Conservation (phyloP, 2,888 invertebrate species). For the Macrosiphum euphorbiae region DNA sequence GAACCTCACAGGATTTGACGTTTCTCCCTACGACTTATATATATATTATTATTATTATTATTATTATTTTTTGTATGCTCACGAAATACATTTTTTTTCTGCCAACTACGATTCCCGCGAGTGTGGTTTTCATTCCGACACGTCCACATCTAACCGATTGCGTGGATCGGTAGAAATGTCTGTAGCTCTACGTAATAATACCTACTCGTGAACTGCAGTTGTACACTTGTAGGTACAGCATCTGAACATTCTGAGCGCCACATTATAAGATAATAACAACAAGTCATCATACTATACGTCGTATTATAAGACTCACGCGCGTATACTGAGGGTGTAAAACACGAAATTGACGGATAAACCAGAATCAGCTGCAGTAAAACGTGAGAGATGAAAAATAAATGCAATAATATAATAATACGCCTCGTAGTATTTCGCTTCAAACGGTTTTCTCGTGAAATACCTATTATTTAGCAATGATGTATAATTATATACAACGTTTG, state of each 20-base stretch:
- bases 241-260: not conserved
- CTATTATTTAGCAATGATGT: not conserved
- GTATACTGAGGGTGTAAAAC: not conserved
- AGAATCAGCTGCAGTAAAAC: not conserved
- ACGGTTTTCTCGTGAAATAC: not conserved
- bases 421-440: not conserved
- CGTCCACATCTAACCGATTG: not conserved
- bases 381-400: not conserved
- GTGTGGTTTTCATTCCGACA: not conserved
- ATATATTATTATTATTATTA: not conserved
- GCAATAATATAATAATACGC: not conserved
- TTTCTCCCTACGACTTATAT: not conserved
- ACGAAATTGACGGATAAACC: not conserved
- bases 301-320: not conserved
- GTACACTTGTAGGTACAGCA: too few relatives aligned
- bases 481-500: not conserved
- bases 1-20: slow-evolving; percentile 24
- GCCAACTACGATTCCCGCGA: not conserved
- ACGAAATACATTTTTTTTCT: not conserved
- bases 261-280: not conserved
- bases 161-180: not conserved
- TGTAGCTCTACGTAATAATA: not conserved
- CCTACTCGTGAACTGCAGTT: not conserved
- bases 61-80: not conserved
- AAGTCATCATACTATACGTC: not conserved